Conservation (phyloP, 2,113 vertebrate species). For the Amia ocellicauda region DNA sequence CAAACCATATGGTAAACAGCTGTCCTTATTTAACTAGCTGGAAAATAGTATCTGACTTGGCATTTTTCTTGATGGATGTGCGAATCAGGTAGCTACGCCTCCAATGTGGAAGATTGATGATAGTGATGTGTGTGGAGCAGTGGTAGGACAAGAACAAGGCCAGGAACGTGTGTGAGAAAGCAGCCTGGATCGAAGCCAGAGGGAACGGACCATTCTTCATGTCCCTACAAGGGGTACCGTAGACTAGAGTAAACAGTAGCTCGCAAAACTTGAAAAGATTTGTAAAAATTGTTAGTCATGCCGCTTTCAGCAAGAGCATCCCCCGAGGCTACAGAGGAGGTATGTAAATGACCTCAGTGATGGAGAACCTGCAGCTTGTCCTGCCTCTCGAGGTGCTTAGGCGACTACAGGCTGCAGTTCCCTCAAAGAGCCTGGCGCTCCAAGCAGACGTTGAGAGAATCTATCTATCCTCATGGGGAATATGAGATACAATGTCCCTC, state of each 20-base stretch:
- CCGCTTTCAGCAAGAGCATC: background rate
- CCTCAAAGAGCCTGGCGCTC: slow-evolving; percentile 16
- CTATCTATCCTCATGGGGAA: too few relatives aligned
- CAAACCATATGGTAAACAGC: slow-evolving; percentile 3
- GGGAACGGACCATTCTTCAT: background rate
- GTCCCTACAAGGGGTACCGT: background rate
- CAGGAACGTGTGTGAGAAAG: too few relatives aligned
- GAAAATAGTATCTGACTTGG: background rate
- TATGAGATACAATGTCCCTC: too few relatives aligned
- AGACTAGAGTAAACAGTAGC: background rate
- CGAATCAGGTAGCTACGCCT: too few relatives aligned
- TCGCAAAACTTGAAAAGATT: background rate
- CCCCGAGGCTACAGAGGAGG: background rate
- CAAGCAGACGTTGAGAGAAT: slow-evolving; percentile 2
- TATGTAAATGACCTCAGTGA: too few relatives aligned
- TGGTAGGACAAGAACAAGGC: too few relatives aligned
- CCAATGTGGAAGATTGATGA: too few relatives aligned
- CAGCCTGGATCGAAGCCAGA: background rate
- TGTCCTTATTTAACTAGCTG: background rate
- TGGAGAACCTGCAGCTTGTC: background rate
- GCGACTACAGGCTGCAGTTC: slow-evolving; percentile 30
- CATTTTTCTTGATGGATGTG: too few relatives aligned
- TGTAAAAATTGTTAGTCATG: background rate
- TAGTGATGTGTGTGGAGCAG: too few relatives aligned
- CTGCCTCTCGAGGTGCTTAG: slow-evolving; percentile 24